Evolutionary conservation across 2,797 vertebrate genomes (phyloP).

Genomic region (Hypotaenidia philippensis): DNA sequence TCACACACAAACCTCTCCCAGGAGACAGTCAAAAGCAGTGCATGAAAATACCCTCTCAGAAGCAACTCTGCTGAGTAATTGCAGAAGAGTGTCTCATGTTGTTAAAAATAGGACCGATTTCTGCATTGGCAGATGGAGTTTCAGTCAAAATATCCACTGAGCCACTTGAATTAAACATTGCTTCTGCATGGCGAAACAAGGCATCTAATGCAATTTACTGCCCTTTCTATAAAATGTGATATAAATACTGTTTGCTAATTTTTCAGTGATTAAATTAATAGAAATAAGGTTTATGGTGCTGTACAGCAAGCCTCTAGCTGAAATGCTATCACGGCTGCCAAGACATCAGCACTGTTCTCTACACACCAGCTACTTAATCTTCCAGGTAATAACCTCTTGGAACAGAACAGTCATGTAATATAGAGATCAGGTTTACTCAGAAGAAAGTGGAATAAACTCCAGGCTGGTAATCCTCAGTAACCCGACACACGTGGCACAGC

Average conservation of each 20-base stretch:
- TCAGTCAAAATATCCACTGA: constrained; percentile 46
- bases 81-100: not conserved
- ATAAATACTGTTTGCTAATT: not conserved
- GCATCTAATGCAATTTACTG: not conserved
- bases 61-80: not conserved
- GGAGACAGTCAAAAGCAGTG: not conserved
- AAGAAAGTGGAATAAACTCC: not conserved
- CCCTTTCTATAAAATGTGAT: not conserved
- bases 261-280: not conserved
- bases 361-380: not conserved
- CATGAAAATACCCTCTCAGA: not conserved
- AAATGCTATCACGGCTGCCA: not conserved
- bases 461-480: not conserved
- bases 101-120: constrained; percentile 43
- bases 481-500: not conserved
- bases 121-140: constrained; percentile 26
- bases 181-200: not conserved
- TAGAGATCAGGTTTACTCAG: not conserved
- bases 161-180: constrained; percentile 25
- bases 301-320: not conserved
- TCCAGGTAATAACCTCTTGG: not conserved
- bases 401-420: not conserved
- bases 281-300: not conserved
- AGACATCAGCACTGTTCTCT: not conserved
- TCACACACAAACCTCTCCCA: not conserved